Evolutionary conservation across 2,797 vertebrate genomes (phyloP).

Genomic region (Tenualosa ilisha): DNA sequence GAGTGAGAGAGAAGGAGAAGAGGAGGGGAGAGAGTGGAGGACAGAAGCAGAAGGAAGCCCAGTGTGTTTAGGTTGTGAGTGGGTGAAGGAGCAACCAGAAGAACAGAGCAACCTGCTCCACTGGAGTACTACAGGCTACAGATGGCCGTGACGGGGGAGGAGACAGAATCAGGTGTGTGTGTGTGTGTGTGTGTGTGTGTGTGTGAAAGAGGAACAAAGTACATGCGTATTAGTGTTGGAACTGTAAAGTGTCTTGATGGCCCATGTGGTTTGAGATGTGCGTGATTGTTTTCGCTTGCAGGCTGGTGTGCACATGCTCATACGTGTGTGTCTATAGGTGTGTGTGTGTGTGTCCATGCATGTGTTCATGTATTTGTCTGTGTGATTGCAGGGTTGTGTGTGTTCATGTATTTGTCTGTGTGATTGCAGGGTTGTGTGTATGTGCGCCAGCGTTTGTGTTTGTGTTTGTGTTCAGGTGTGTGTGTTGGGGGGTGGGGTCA

Average conservation of each 20-base stretch:
- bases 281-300: no score
- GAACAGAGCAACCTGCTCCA: conserved; percentile 42
- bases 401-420: neutral
- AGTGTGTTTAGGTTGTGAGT: no score
- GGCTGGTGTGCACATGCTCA: neutral
- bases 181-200: neutral
- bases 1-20: conserved; percentile 26
- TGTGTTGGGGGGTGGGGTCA: neutral
- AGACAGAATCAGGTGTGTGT: conserved; percentile 79
- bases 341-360: no score
- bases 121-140: conserved; percentile 77
- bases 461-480: neutral
- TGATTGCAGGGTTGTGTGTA: neutral
- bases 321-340: no score
- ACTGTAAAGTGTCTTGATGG: no score
- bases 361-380: conserved; percentile 44
- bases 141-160: conserved; percentile 94
- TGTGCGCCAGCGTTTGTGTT: neutral
- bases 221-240: no score
- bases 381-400: no score
- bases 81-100: neutral
- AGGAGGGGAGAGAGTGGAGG: neutral
- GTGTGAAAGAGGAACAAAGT: neutral
- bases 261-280: no score
- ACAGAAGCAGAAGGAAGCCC: neutral